Evolutionary conservation across 1,140 invertebrate genomes (phyloP), one percentile per base, ranked within the genome.

Genomic region (Drosophila novamexicana): DNA sequence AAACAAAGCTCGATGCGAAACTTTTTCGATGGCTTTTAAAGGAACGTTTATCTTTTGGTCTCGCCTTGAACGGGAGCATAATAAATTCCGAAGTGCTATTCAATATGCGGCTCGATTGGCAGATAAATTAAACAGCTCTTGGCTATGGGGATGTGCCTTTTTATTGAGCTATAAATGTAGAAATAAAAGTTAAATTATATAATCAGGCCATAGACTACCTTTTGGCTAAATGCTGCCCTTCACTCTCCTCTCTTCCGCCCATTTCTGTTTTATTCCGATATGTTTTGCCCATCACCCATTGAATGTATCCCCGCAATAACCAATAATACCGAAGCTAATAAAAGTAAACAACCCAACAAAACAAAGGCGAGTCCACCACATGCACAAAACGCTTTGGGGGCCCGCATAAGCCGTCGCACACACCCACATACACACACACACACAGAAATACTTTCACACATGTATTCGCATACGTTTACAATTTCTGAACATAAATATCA

Each of bases 301-400:
- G 50, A 36, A 52, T 52, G 22, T 37, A n/a, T 68, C 18, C 47
- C 63, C 62, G 36, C 81, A 86, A 81, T 85, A 88, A 88, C 80
- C 77, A 89, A 89, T 89, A 88, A 88, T 88, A 71, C 80, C 70
- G 69, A 88, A 84, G 80, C 80, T 82, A 88, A 88, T 88, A 89
- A 88, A 89, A 84, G 84, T 80, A 89, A 88, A 88, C 80, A 88
- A 64, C 79, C 77, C 64, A 39, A 58, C 67, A 63, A 73, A 71
- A 68, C 80, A 70, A 75, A 70, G 49, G 59, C 50, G 18, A 45
- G 14, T 44, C 54, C 40, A 73, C 70, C 73, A 69, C 66, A 74
- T 69, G 29, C 71, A 74, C 57, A 72, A 69, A 65, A 69, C 66
- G 74, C 81, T 75, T 61, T 65, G 10, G 65, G 69, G 58, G 56